phyloP scores from a whole-genome alignment of 2,113 vertebrate genomes.

The Pseudonaja textilis region DNA sequence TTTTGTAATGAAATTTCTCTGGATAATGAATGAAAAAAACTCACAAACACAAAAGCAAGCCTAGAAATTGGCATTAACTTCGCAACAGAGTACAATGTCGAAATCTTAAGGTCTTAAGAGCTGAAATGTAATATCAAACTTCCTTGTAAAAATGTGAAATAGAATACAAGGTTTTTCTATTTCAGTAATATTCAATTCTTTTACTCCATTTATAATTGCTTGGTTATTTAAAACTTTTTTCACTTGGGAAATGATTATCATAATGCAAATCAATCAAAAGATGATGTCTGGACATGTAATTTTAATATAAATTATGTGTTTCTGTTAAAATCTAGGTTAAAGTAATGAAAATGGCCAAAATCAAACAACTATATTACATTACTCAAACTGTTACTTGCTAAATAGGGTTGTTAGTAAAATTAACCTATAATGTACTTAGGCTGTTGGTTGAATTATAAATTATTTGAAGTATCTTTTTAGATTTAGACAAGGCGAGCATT shows the following conservation, averaged over 20 bases:
- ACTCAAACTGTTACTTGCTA: neutral
- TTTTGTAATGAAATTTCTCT: neutral
- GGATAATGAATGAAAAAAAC: neutral
- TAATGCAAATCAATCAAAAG: neutral
- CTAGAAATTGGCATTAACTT: neutral
- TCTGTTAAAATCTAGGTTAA: neutral
- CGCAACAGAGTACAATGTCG: neutral
- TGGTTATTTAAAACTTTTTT: neutral
- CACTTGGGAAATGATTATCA: neutral
- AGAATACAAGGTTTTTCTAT: neutral
- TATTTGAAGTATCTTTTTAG: constrained; percentile 2
- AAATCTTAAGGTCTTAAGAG: neutral
- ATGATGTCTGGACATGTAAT: neutral
- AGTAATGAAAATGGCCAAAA: neutral
- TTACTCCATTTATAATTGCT: neutral
- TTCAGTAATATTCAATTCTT: neutral
- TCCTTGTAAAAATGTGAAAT: neutral
- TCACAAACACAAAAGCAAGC: neutral
- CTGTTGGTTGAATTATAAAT: rapidly evolving
- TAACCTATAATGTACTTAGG: rapidly evolving
- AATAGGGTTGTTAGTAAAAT: neutral
- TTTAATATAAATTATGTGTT: neutral
- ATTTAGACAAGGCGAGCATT: constrained; percentile 26
- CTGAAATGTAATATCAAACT: neutral
- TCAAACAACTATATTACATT: neutral